Evolutionary conservation across 1,140 invertebrate species (phyloP).

Genomic region (Cydia fagiglandana): DNA sequence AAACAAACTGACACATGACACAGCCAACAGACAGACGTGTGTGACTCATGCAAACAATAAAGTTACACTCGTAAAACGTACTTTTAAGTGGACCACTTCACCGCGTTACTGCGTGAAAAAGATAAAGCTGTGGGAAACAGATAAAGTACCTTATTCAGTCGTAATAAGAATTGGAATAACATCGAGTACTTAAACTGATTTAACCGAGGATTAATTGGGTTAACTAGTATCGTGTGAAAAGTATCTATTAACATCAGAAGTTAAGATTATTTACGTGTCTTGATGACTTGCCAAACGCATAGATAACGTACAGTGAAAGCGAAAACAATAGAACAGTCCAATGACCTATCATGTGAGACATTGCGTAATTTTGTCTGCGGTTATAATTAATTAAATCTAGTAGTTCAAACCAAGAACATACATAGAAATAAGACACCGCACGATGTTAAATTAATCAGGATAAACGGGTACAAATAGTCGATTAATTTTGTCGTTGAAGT

Average conservation of each 20-base stretch:
- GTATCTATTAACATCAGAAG: neutral
- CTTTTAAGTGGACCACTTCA: slow-evolving; percentile 24
- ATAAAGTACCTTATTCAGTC: neutral
- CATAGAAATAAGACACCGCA: neutral
- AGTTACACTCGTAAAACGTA: slow-evolving; percentile 27
- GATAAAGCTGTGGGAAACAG: neutral
- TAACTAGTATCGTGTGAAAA: slow-evolving; percentile 9
- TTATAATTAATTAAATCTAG: slow-evolving; percentile 24
- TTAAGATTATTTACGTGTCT: slow-evolving; percentile 34
- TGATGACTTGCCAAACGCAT: slow-evolving; percentile 49
- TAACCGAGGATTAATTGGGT: slow-evolving; percentile 7
- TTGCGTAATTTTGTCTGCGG: slow-evolving; percentile 24
- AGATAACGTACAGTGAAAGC: slow-evolving; percentile 33
- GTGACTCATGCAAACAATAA: slow-evolving; percentile 42
- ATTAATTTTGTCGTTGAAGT: slow-evolving; percentile 18
- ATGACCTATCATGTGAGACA: slow-evolving; percentile 40
- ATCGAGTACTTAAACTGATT: neutral
- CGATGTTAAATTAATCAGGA: slow-evolving; percentile 14
- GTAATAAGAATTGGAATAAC: neutral
- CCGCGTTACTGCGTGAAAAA: neutral
- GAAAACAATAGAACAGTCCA: slow-evolving; percentile 47
- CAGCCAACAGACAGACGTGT: slow-evolving; percentile 29
- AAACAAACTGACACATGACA: slow-evolving; percentile 40
- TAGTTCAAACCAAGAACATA: neutral
- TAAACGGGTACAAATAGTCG: slow-evolving; percentile 12